These are phyloP conservation scores for Galeruca laticollis DNA, from an alignment of 2,888 invertebrate species.

Conservation along the genomic window DNA sequence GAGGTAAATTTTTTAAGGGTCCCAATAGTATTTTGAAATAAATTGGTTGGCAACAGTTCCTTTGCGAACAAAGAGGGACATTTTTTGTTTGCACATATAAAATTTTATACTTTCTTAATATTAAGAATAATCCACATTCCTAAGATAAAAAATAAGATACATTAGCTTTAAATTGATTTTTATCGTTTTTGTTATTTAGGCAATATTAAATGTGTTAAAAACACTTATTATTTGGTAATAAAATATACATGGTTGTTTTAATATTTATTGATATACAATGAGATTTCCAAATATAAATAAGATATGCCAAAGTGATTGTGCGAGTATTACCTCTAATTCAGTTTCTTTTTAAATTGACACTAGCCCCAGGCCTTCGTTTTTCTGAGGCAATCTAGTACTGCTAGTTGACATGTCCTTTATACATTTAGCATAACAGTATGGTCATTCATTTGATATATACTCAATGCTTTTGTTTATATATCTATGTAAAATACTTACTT, in stretches of 20 bases:
- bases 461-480: too few species aligned
- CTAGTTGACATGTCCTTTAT: too few species aligned
- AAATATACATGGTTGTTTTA: neutral
- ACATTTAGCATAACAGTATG: neutral
- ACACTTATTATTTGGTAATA: neutral
- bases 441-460: too few species aligned
- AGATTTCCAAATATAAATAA: too few species aligned
- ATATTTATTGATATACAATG: too few species aligned
- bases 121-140: neutral
- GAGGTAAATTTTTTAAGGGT: too few species aligned
- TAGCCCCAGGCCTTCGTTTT: too few species aligned
- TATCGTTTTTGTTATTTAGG: neutral
- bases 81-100: neutral
- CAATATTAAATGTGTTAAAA: neutral
- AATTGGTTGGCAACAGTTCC: too few species aligned
- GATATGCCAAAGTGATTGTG: neutral
- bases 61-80: neutral
- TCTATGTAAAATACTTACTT: too few species aligned
- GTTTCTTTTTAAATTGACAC: too few species aligned
- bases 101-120: neutral
- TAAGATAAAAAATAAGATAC: neutral
- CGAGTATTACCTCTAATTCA: neutral
- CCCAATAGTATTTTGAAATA: too few species aligned
- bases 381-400: too few species aligned
- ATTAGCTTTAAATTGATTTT: neutral